Evolutionary conservation across 2,888 invertebrate genomes (phyloP).

Genomic region (Leucophenga montana): DNA sequence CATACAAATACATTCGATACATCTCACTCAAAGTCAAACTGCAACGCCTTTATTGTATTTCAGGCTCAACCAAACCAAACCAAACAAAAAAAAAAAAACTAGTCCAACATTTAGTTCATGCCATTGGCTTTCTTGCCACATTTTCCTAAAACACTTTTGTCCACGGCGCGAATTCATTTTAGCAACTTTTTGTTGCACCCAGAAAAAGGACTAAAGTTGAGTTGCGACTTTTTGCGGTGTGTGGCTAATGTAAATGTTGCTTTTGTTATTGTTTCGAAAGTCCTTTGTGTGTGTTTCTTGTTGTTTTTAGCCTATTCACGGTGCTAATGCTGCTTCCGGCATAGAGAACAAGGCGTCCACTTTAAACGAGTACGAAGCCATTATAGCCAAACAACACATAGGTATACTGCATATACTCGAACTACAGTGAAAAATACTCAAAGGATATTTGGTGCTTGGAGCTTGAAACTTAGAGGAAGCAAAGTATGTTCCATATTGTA

Average conservation of each 20-base stretch:
- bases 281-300: slow-evolving; percentile 47
- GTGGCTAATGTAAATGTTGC: slow-evolving; percentile 17
- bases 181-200: no score
- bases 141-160: no score
- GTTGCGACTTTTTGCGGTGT: slow-evolving; percentile 8
- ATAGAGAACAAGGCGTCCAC: slow-evolving; percentile 55
- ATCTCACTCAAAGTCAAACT: no score
- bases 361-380: slow-evolving; percentile 46
- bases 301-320: slow-evolving; percentile 67
- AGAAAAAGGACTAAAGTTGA: no score
- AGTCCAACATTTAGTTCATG: no score
- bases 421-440: slow-evolving; percentile 24
- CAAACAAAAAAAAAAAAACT: no score
- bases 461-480: not conserved
- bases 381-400: slow-evolving; percentile 1
- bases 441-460: slow-evolving; percentile 33
- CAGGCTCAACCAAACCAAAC: no score
- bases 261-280: not conserved
- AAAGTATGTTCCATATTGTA: slow-evolving; percentile 32
- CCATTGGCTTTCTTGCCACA: no score
- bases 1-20: no score
- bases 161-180: no score
- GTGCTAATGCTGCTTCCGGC: slow-evolving; percentile 64
- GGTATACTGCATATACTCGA: no score
- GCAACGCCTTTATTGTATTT: no score